Evolutionary conservation across 2,888 invertebrate genomes (phyloP).

Genomic region (Oscheius sp.): DNA sequence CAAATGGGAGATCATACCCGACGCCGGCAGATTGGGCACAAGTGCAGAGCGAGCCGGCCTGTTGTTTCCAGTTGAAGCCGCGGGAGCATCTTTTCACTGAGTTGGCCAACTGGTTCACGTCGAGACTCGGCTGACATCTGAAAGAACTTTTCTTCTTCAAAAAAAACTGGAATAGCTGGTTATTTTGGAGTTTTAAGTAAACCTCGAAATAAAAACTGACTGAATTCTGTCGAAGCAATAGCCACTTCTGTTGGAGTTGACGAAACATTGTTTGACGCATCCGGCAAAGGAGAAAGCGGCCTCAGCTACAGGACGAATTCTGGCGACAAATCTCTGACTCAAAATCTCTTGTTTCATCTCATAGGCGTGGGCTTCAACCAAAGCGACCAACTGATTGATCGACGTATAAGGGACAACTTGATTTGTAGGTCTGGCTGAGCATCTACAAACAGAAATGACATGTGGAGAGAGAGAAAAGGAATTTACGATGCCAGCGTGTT

Average conservation of each 20-base stretch:
- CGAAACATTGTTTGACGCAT: conserved; percentile 11
- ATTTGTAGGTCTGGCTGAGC: neutral
- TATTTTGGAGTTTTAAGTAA: no score
- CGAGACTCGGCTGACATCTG: conserved; percentile 25
- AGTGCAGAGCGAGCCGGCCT: conserved; percentile 26
- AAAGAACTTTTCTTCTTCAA: neutral
- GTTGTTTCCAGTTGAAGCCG: conserved; percentile 29
- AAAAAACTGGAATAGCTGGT: no score
- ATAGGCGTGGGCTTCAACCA: neutral
- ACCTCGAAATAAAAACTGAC: no score
- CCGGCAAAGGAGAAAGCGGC: conserved; percentile 1
- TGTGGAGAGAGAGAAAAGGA: neutral
- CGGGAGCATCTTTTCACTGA: conserved; percentile 11
- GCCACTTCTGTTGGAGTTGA: neutral
- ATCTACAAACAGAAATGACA: neutral
- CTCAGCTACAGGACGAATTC: conserved; percentile 13
- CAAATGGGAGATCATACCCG: neutral
- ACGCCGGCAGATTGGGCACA: conserved; percentile 31
- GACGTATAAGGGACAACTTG: neutral
- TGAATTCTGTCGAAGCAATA: conserved; percentile 15
- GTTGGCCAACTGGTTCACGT: neutral
- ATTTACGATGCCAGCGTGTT: neutral
- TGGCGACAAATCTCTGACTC: neutral
- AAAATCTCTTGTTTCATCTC: neutral
- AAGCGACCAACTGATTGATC: neutral